A percentile compares a stretch with the other conserved stretches of the same genome.
These are phyloP conservation scores for Apodemia zela DNA, from an alignment of 2,888 invertebrate genomes.

Conservation along the genomic window DNA sequence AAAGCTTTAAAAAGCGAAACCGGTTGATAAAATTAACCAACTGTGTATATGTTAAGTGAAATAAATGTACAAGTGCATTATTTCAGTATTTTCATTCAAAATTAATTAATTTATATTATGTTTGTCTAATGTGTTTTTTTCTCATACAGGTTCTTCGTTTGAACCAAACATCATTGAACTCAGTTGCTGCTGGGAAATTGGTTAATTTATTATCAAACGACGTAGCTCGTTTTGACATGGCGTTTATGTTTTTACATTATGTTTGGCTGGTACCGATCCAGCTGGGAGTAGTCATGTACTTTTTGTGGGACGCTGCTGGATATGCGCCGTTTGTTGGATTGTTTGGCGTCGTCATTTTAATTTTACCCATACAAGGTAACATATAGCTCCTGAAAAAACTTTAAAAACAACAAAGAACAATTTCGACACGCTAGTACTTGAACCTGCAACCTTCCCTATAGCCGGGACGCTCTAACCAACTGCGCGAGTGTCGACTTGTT, in stretches of 20 bases:
- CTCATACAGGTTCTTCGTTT: constrained; percentile 83
- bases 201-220: constrained; percentile 92
- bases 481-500: too few species aligned
- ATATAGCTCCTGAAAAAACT: not conserved
- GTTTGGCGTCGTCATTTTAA: constrained; percentile 72
- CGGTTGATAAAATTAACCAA: too few species aligned
- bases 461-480: too few species aligned
- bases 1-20: too few species aligned
- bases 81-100: too few species aligned
- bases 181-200: constrained; percentile 86
- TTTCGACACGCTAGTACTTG: too few species aligned
- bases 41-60: too few species aligned
- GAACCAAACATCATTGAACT: constrained; percentile 85
- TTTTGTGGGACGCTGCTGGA: constrained; percentile 55
- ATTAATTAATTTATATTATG: too few species aligned
- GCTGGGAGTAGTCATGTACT: constrained; percentile 74
- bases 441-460: too few species aligned
- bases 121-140: too few species aligned
- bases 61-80: too few species aligned
- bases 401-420: too few species aligned
- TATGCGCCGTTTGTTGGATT: constrained; percentile 65
- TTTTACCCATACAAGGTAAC: constrained; percentile 77
- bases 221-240: constrained; percentile 88
- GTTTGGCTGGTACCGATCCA: constrained; percentile 90
- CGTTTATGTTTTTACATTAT: constrained; percentile 86